These are phyloP conservation scores for Anastrepha ludens DNA, from an alignment of 1,140 invertebrate genomes.

Conservation along the genomic window DNA sequence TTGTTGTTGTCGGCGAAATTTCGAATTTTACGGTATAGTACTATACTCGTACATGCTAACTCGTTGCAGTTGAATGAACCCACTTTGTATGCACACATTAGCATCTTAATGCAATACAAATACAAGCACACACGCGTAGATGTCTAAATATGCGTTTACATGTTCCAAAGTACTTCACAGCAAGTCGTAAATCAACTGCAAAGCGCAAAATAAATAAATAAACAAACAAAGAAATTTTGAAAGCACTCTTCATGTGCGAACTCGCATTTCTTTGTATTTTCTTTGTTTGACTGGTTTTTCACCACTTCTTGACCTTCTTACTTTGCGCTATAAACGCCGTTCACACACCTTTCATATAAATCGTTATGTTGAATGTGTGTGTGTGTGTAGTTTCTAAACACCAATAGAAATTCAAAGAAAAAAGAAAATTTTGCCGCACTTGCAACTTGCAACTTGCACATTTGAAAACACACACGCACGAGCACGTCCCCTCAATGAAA, in stretches of 20 bases:
- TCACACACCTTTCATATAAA: too few relatives aligned
- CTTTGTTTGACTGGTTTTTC: background rate
- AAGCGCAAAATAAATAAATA: constrained; percentile 38
- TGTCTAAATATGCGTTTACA: background rate
- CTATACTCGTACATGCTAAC: constrained; percentile 37
- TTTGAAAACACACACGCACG: background rate
- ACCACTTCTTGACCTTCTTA: constrained; percentile 9
- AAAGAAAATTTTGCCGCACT: background rate
- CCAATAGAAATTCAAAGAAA: background rate
- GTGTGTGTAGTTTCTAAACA: too few relatives aligned
- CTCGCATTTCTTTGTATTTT: background rate
- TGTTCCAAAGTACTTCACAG: constrained; percentile 3
- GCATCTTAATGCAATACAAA: background rate
- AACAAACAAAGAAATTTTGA: background rate
- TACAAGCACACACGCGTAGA: background rate
- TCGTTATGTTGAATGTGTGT: too few relatives aligned
- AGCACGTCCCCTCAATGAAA: background rate
- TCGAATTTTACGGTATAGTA: background rate
- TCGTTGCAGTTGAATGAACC: constrained; percentile 39
- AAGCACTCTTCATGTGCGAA: background rate
- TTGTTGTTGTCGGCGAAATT: background rate
- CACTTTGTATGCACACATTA: constrained; percentile 8
- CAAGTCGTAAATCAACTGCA: background rate
- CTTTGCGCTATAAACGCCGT: background rate
- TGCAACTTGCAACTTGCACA: background rate